Evolutionary conservation across 1,140 invertebrate species (phyloP).

Genomic region (Trichonephila clavata): DNA sequence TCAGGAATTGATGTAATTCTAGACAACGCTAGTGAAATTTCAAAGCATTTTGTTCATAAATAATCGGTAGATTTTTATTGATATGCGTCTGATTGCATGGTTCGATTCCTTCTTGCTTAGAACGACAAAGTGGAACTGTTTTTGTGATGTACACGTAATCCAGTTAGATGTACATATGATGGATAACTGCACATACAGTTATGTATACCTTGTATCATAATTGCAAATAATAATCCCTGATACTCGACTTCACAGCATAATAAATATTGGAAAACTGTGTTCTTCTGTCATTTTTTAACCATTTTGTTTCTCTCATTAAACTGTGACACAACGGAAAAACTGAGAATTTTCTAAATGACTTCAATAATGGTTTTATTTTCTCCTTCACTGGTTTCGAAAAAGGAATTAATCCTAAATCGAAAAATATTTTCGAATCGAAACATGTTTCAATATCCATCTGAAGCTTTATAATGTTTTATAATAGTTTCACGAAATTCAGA

Average conservation of each 20-base stretch:
- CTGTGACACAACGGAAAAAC: neutral
- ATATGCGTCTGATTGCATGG: neutral
- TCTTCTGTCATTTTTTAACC: no score
- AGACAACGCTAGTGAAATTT: no score
- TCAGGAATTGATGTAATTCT: no score
- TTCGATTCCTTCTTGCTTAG: slow-evolving; percentile 21
- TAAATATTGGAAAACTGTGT: slow-evolving; percentile 3
- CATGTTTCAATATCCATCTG: no score
- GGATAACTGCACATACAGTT: neutral
- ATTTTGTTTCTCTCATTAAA: neutral
- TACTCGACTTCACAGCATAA: slow-evolving; percentile 1
- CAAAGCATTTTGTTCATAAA: no score
- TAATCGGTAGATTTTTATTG: neutral
- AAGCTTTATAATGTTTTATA: no score
- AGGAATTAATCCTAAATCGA: no score
- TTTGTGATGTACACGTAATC: slow-evolving; percentile 12
- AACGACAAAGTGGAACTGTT: neutral
- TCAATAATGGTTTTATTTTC: no score
- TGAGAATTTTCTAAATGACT: no score
- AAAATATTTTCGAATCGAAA: no score
- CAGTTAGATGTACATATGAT: slow-evolving; percentile 13
- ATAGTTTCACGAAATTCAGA: no score
- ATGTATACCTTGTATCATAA: slow-evolving; percentile 23
- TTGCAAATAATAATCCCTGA: neutral
- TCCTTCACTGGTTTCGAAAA: no score